Conservation (phyloP, 1,140 invertebrate genomes). For the Halesus radiatus region DNA sequence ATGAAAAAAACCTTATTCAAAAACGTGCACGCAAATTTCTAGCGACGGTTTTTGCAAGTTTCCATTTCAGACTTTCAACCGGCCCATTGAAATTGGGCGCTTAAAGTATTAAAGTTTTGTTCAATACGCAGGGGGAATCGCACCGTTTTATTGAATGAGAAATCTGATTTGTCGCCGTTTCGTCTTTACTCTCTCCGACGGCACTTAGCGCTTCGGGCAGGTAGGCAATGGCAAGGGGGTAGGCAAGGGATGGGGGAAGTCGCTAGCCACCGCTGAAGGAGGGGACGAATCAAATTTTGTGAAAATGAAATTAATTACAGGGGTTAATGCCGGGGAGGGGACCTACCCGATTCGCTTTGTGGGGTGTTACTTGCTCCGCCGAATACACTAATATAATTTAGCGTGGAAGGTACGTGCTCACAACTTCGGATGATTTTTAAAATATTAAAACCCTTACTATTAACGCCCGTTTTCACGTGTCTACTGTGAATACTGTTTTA, state of each 20-base stretch:
- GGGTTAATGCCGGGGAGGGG: constrained; percentile 9
- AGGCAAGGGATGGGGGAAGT: too few species aligned
- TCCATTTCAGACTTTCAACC: too few species aligned
- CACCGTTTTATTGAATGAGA: constrained; percentile 20
- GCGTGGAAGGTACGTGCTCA: constrained; percentile 2
- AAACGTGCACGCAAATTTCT: too few species aligned
- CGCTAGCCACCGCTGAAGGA: not conserved
- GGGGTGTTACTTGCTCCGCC: constrained; percentile 10
- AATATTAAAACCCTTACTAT: too few species aligned
- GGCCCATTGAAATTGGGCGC: not conserved
- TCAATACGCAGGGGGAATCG: constrained; percentile 15
- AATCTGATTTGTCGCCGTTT: constrained; percentile 32
- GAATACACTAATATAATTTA: constrained; percentile 24
- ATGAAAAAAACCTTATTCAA: too few species aligned
- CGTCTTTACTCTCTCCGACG: not conserved
- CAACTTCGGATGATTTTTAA: not conserved
- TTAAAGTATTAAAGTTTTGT: not conserved
- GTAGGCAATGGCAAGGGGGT: not conserved
- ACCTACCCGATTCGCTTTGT: constrained; percentile 20
- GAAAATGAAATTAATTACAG: constrained; percentile 46
- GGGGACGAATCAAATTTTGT: constrained; percentile 42
- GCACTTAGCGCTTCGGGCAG: not conserved
- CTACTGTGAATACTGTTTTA: too few species aligned
- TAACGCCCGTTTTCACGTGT: too few species aligned
- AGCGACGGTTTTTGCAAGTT: too few species aligned